Conservation (phyloP, 2,797 vertebrate genomes). For the Fundulus diaphanus region DNA sequence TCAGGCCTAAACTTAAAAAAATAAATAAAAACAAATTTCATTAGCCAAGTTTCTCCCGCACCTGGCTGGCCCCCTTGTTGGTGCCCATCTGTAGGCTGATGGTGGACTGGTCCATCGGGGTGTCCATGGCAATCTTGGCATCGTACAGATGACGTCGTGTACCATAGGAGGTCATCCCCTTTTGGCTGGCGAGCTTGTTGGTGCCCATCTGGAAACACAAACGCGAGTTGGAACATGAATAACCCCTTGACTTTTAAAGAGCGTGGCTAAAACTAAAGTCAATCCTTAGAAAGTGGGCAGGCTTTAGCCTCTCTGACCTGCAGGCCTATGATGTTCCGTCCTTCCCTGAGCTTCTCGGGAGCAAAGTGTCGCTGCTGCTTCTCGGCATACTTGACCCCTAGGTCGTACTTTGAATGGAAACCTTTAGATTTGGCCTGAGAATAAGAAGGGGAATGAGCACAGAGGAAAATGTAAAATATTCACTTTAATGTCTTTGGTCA, state of each 20-base stretch:
- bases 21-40: too few species aligned
- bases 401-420: slow-evolving; percentile 83
- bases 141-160: slow-evolving; percentile 94
- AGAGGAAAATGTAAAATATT: slow-evolving; percentile 21
- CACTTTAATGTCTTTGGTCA: slow-evolving; percentile 2
- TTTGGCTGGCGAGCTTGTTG: slow-evolving; percentile 96
- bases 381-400: slow-evolving; percentile 93
- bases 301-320: slow-evolving; percentile 80
- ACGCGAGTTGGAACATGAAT: not conserved
- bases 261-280: not conserved
- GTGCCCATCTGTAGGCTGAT: slow-evolving; percentile 98
- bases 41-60: slow-evolving; percentile 61
- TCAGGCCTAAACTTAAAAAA: too few species aligned
- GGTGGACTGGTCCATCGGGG: slow-evolving; percentile 91
- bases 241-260: not conserved
- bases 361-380: slow-evolving; percentile 91
- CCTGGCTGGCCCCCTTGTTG: slow-evolving; percentile 96
- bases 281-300: not conserved
- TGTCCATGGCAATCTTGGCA: slow-evolving; percentile 89
- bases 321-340: slow-evolving; percentile 90
- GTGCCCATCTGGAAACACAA: slow-evolving; percentile 90
- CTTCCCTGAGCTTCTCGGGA: slow-evolving; percentile 90
- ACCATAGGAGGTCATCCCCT: slow-evolving; percentile 96
- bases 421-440: slow-evolving; percentile 93
- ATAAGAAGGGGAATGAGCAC: slow-evolving; percentile 5